These are phyloP conservation scores for Drosophila santomea DNA, from an alignment of 1,140 invertebrate species.

Conservation along the genomic window DNA sequence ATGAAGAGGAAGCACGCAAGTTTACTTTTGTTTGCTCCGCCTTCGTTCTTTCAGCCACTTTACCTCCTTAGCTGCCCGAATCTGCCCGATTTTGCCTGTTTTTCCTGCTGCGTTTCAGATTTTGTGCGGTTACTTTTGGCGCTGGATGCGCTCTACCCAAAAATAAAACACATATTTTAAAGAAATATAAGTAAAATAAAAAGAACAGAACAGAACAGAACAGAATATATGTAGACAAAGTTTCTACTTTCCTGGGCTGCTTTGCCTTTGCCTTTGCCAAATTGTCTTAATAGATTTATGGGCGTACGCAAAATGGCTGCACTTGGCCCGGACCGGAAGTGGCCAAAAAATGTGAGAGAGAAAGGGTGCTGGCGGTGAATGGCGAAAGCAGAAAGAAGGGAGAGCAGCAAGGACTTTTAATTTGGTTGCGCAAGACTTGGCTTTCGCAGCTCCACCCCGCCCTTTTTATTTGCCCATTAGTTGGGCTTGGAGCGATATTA, in stretches of 20 bases:
- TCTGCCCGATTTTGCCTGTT: constrained; percentile 13
- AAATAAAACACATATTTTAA: constrained; percentile 24
- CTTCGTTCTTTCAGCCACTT: constrained; percentile 10
- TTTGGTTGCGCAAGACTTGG: constrained; percentile 65
- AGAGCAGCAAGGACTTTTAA: constrained; percentile 60
- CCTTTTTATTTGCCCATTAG: background rate
- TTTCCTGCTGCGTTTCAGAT: constrained; percentile 58
- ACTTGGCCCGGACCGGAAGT: constrained; percentile 67
- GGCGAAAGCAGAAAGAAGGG: too few species aligned
- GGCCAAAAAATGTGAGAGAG: constrained; percentile 1
- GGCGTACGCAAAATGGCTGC: constrained; percentile 78
- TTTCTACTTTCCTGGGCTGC: constrained; percentile 29
- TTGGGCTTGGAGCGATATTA: constrained; percentile 37
- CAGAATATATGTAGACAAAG: constrained; percentile 38
- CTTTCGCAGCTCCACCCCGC: background rate
- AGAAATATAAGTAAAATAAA: background rate
- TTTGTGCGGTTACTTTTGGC: constrained; percentile 37
- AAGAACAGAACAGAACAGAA: background rate
- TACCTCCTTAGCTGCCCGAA: constrained; percentile 7
- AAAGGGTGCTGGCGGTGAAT: too few species aligned
- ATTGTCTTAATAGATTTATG: constrained; percentile 82
- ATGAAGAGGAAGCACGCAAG: constrained; percentile 45
- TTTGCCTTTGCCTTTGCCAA: constrained; percentile 59
- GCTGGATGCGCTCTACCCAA: constrained; percentile 27
- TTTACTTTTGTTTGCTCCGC: constrained; percentile 70